phyloP scores from a whole-genome alignment of 2,888 invertebrate genomes.

The Aspidapion aeneum region DNA sequence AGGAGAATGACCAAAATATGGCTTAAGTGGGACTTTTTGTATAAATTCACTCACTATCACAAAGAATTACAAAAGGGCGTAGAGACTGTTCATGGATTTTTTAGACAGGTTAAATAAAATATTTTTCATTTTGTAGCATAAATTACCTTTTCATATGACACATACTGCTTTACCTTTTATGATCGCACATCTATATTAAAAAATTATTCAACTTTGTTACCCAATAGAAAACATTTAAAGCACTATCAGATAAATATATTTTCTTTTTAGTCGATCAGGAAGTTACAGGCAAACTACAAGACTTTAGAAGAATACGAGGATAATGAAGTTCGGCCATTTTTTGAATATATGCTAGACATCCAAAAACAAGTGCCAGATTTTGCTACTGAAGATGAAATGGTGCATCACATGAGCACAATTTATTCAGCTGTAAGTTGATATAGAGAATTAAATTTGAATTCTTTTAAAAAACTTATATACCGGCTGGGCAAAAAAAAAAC shows the following conservation, averaged over 20 bases:
- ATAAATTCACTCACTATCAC: slow-evolving; percentile 24
- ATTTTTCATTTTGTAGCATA: no score
- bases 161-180: no score
- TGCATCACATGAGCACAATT: slow-evolving; percentile 33
- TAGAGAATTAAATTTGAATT: no score
- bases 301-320: slow-evolving; percentile 9
- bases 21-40: slow-evolving; percentile 31
- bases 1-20: slow-evolving; percentile 34
- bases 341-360: slow-evolving; percentile 32
- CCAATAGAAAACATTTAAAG: no score
- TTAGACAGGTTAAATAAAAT: slow-evolving; percentile 29
- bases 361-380: slow-evolving; percentile 26
- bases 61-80: slow-evolving; percentile 25
- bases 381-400: slow-evolving; percentile 32
- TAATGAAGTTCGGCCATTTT: slow-evolving; percentile 20
- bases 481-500: no score
- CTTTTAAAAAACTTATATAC: no score
- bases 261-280: slow-evolving; percentile 17
- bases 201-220: no score
- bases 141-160: no score
- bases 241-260: no score
- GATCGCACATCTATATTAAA: no score
- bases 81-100: slow-evolving; percentile 27
- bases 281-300: slow-evolving; percentile 13
- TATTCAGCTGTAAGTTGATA: slow-evolving; percentile 30